phyloP scores from a whole-genome alignment of 1,140 invertebrate species.

The Antheraea mylitta region DNA sequence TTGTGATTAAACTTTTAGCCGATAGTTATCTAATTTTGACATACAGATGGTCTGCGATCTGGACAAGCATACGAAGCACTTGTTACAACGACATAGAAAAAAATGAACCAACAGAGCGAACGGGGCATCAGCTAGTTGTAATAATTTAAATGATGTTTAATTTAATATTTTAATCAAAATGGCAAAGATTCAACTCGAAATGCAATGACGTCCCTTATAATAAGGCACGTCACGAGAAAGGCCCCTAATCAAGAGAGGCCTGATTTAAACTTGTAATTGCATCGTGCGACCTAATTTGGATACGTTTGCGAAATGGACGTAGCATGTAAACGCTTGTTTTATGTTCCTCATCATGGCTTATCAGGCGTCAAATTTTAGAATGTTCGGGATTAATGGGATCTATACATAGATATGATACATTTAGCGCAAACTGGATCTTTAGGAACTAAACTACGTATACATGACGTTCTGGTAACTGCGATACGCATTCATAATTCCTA shows the following conservation, averaged over 20 bases:
- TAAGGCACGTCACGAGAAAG: slow-evolving; percentile 38
- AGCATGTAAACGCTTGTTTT: slow-evolving; percentile 37
- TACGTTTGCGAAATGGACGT: slow-evolving; percentile 31
- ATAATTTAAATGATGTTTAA: not conserved
- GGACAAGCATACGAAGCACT: no score
- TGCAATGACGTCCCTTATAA: slow-evolving; percentile 31
- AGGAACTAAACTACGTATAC: not conserved
- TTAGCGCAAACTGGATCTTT: not conserved
- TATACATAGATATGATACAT: not conserved
- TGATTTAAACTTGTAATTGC: slow-evolving; percentile 35
- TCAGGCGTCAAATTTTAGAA: not conserved
- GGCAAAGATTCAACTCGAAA: not conserved
- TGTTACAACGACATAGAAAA: no score
- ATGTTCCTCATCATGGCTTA: slow-evolving; percentile 19
- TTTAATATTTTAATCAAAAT: no score
- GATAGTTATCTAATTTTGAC: no score
- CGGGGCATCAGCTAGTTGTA: not conserved
- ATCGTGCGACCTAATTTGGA: slow-evolving; percentile 22
- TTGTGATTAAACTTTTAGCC: no score
- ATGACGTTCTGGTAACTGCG: not conserved
- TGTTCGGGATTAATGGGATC: not conserved
- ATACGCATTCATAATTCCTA: not conserved
- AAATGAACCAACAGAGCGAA: no score
- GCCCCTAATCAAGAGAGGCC: slow-evolving; percentile 22
- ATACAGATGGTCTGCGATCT: no score